phyloP scores from a whole-genome alignment of 2,113 vertebrate genomes.

The Pseudorasbora parva region DNA sequence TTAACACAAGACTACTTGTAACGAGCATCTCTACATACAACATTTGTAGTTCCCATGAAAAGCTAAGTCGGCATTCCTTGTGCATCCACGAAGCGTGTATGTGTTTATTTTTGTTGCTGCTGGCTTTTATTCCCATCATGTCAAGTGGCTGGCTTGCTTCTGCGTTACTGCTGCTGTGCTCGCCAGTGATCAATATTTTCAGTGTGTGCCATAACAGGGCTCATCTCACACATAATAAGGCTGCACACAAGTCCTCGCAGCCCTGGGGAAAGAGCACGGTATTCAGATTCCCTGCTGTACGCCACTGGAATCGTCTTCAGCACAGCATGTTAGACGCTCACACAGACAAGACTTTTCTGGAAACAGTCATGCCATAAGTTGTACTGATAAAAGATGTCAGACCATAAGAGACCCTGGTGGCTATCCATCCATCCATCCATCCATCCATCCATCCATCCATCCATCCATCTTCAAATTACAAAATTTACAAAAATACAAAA shows the following conservation, averaged over 20 bases:
- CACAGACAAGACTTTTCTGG: slow-evolving; percentile 27
- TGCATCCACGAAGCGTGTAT: background rate
- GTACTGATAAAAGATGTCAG: slow-evolving; percentile 19
- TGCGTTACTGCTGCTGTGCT: slow-evolving; percentile 22
- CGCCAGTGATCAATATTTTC: slow-evolving; percentile 52
- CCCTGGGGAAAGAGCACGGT: background rate
- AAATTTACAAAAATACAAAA: no score
- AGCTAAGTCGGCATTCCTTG: slow-evolving; percentile 2
- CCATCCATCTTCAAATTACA: no score
- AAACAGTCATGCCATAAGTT: slow-evolving; percentile 30
- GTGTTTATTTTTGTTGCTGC: slow-evolving; percentile 15
- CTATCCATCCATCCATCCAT: no score
- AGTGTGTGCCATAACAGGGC: slow-evolving; percentile 49
- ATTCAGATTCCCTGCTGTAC: slow-evolving; percentile 32
- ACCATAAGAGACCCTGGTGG: background rate
- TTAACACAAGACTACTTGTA: background rate
- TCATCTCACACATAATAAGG: slow-evolving; percentile 52
- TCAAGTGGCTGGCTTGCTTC: background rate
- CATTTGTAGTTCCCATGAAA: background rate
- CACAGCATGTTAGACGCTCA: slow-evolving; percentile 18
- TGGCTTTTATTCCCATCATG: background rate
- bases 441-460: no score
- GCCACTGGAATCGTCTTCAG: slow-evolving; percentile 35
- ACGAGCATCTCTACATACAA: background rate
- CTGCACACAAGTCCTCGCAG: slow-evolving; percentile 1